phyloP scores from a whole-genome alignment of 2,113 vertebrate species.

The Sciurus niger region DNA sequence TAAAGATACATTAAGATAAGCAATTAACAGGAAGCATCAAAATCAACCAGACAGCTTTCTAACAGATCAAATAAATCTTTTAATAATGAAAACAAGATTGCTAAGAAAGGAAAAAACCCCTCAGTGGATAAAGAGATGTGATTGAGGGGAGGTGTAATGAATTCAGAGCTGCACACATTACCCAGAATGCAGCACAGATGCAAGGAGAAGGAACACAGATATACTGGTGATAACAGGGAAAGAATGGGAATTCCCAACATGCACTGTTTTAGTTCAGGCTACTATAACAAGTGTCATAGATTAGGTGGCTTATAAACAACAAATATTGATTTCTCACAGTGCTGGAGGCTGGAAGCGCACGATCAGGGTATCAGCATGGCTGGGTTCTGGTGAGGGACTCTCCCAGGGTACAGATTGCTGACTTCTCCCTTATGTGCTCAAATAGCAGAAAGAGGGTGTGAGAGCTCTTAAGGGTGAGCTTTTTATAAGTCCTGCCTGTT shows the following conservation, averaged over 20 bases:
- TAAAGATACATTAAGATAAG: conserved; percentile 5
- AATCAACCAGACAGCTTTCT: neutral
- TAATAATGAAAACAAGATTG: neutral
- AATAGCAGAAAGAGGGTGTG: neutral
- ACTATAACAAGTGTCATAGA: neutral
- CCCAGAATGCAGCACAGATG: neutral
- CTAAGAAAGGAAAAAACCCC: neutral
- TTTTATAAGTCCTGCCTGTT: neutral
- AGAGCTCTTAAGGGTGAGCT: neutral
- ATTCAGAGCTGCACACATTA: neutral
- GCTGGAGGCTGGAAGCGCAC: neutral
- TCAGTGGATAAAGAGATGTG: neutral
- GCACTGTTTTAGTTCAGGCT: too few species aligned
- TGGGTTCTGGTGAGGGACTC: neutral
- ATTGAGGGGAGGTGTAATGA: neutral
- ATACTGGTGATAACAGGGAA: neutral
- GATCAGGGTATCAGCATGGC: too few species aligned
- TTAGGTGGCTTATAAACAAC: neutral
- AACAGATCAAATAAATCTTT: neutral
- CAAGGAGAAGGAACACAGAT: neutral
- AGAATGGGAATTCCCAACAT: neutral
- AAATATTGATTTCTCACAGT: neutral
- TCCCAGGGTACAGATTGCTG: neutral
- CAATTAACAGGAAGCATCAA: neutral
- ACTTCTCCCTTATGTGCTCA: neutral